Evolutionary conservation across 2,888 invertebrate species (phyloP).

Genomic region (Hydraecia micacea): DNA sequence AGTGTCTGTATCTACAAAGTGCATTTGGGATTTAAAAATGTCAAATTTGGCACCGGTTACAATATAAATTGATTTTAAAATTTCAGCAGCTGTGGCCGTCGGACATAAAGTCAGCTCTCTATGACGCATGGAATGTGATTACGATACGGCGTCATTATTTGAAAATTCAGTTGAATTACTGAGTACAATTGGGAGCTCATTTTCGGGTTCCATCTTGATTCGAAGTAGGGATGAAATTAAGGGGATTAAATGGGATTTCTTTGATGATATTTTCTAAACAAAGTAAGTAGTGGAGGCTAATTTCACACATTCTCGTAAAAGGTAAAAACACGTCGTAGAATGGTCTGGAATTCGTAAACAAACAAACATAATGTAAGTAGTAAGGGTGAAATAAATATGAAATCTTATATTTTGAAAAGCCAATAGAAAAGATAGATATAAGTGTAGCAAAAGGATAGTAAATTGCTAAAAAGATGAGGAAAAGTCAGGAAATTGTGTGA

Average conservation of each 20-base stretch:
- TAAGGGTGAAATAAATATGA: not conserved
- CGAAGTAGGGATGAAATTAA: conserved; percentile 63
- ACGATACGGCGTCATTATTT: conserved; percentile 54
- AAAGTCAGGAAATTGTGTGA: not conserved
- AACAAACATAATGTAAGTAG: no score
- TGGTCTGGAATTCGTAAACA: no score
- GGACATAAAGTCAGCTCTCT: conserved; percentile 45
- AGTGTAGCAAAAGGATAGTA: not conserved
- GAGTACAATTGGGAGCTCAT: conserved; percentile 68
- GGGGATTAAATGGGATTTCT: conserved; percentile 58
- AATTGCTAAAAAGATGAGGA: not conserved
- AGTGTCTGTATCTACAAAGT: conserved; percentile 2
- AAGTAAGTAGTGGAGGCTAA: conserved; percentile 26
- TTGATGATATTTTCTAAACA: conserved; percentile 62
- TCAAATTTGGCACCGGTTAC: conserved; percentile 21
- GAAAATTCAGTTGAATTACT: conserved; percentile 44
- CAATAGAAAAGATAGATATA: not conserved
- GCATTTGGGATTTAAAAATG: conserved; percentile 26
- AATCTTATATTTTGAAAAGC: not conserved
- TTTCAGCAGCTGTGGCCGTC: conserved; percentile 58
- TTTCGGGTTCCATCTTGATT: conserved; percentile 68
- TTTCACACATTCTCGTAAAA: not conserved
- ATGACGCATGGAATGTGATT: conserved; percentile 62
- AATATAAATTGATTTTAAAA: conserved; percentile 63
- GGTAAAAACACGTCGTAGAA: no score